Percentiles rank a stretch among this genome's conserved stretches.
Evolutionary conservation across 2,888 invertebrate genomes (phyloP).

Genomic region (Fragum sueziense): DNA sequence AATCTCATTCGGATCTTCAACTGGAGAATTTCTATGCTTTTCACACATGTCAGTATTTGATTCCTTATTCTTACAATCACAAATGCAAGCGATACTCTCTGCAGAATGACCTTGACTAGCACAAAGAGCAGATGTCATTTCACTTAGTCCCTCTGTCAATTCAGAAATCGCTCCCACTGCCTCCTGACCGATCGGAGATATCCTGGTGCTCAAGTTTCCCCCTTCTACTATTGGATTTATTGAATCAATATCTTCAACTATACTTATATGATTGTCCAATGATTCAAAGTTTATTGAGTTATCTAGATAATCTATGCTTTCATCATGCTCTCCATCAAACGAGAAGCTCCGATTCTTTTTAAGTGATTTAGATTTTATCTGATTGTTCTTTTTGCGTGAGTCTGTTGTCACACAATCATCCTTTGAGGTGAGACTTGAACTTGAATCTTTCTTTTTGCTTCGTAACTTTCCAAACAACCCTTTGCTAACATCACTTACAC

Average conservation of each 20-base stretch:
- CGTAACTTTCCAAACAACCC: conserved; percentile 50
- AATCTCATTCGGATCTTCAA: background rate
- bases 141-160: conserved; percentile 50
- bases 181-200: conserved; percentile 34
- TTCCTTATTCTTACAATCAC: conserved; percentile 55
- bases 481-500: conserved; percentile 58
- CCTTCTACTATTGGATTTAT: background rate
- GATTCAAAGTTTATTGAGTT: conserved; percentile 3
- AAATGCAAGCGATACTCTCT: conserved; percentile 57
- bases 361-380: conserved; percentile 6
- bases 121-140: conserved; percentile 52
- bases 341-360: conserved; percentile 29
- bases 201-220: background rate
- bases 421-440: conserved; percentile 1
- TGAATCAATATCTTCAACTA: conserved; percentile 6
- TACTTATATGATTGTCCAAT: conserved; percentile 15
- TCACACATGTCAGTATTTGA: conserved; percentile 47
- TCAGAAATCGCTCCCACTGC: conserved; percentile 35
- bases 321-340: conserved; percentile 24
- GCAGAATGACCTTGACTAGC: conserved; percentile 43
- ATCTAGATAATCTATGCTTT: conserved; percentile 17
- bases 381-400: background rate
- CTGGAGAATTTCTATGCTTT: conserved; percentile 43
- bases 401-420: conserved; percentile 21
- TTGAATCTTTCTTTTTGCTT: conserved; percentile 39